Evolutionary conservation across 1,140 invertebrate species (phyloP), one percentile per base, ranked within the genome.

Genomic region (Ptiloglossa arizonensis): DNA sequence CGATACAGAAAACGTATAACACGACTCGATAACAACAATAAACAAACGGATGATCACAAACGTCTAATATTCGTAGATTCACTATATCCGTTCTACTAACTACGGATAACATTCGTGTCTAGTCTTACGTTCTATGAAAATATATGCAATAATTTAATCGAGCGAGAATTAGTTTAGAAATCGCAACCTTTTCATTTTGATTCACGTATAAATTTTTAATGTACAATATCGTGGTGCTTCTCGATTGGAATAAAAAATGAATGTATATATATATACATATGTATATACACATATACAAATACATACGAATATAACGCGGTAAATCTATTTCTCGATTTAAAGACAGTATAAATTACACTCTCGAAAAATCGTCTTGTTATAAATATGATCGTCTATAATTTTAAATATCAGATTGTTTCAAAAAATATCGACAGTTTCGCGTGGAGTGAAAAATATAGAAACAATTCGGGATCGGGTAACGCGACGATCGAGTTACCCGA

Each of bases 221-320:
- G 35, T 63, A 44, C 5, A 63, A 41, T 11, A 13, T 41, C 52
- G n/a, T 48, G 0, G 35, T 46, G 38, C 32, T 80, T 83, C 63
- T 76, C 77, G 56, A 83, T 83, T 41, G 62, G 44, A 57, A 64
- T 54, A 17, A 50, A 52, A 29, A 50, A n/a, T 44, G 8, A 80
- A 71, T 44, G 48, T 59, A 50, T 50, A 68, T 32, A 50, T 24
- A 66, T 27, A 48, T 62, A 74, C 15, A 48, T 6, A 46, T 22
- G n/a, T 46, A 48, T 19, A 66, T 22, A 24, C 2, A 48, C n/a
- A 66, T 59, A 77, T 5, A 50, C 32, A 13, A n/a, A 62, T 59
- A 32, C 41, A 60, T 50, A 41, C 48, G 50, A 67, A n/a, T n/a
- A n/a, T n/a, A n/a, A n/a, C n/a, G n/a, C n/a, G n/a, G n/a, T n/a